A percentile compares a stretch with the other conserved stretches of the same genome.
phyloP scores from a whole-genome alignment of 2,113 vertebrate genomes.

The Ptilorrhoa leucosticta region DNA sequence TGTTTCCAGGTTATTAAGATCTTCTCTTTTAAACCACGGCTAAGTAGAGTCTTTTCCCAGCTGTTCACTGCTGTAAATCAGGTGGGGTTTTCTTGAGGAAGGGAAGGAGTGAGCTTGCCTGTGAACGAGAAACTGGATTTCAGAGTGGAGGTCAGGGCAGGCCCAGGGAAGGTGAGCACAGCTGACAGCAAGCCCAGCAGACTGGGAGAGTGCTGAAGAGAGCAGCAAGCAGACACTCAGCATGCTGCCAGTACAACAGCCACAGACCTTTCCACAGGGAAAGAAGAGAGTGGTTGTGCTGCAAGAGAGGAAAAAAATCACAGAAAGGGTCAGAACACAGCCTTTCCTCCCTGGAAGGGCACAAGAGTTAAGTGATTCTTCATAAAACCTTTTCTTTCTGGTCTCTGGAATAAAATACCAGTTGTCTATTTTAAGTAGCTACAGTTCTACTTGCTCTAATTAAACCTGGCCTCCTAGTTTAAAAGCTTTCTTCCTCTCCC shows the following conservation, averaged over 20 bases:
- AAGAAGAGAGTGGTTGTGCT: not conserved
- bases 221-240: not conserved
- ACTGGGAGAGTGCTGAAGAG: not conserved
- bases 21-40: not conserved
- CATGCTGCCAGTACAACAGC: not conserved
- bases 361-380: not conserved
- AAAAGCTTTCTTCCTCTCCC: not conserved
- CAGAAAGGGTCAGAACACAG: not conserved
- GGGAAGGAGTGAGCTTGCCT: not conserved
- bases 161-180: not conserved
- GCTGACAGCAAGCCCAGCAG: not conserved
- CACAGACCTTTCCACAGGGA: not conserved
- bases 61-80: not conserved
- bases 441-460: not conserved
- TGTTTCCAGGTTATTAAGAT: not conserved
- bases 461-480: not conserved
- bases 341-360: not conserved
- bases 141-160: not conserved
- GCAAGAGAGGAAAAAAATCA: not conserved
- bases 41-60: not conserved
- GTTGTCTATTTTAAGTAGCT: not conserved
- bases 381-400: not conserved
- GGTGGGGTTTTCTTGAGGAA: not conserved
- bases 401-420: not conserved
- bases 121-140: not conserved